Base-by-base conservation (phyloP, 2,888 invertebrate genomes). In the Cataglyphis albicans region DNA sequence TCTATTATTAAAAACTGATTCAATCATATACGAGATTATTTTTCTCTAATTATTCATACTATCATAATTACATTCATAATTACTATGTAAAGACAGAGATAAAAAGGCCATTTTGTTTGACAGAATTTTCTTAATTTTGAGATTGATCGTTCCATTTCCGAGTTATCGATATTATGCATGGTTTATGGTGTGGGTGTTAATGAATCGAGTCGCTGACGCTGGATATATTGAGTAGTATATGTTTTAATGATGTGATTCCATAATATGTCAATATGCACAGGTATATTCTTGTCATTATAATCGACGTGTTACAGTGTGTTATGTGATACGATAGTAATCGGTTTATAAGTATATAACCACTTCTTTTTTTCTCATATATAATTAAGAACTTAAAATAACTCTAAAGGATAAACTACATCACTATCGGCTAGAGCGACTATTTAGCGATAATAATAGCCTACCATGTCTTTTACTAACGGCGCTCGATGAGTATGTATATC, bases 151-250 rank as follows among this genome's bases (percentile, higher is more conserved):
- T 35, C 78, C 21, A 32, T 59, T 80, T 80, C 44, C 73, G 73
- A 72, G 78, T 44, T 87, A 85, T 73, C 70, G 80, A 80, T 76
- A 85, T 87, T 81, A 87, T 91, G 94, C 91, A 95, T 95, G 90
- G 95, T 94, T 96, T 87, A 91, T 91, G 93, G 92, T 93, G 93
- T 93, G 94, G 94, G 93, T 94, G 94, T 94, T 91, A 94, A 94
- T 94, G 94, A 94, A 94, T 92, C 88, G 93, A 94, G 93, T 94
- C 94, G 88, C 86, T 92, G 92, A 92, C 89, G 91, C 91, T 92
- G 91, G 88, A 92, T 92, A 93, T 93, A 93, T 92, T 90, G 92
- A 93, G 93, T 92, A 94, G 93, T 93, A 93, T 93, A 93, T 93
- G 93, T 94, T 94, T 90, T 94, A 94, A 94, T 94, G 94, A 94